These are phyloP conservation scores for Macrobrachium rosenbergii DNA, from an alignment of 1,140 invertebrate genomes.

Conservation along the genomic window DNA sequence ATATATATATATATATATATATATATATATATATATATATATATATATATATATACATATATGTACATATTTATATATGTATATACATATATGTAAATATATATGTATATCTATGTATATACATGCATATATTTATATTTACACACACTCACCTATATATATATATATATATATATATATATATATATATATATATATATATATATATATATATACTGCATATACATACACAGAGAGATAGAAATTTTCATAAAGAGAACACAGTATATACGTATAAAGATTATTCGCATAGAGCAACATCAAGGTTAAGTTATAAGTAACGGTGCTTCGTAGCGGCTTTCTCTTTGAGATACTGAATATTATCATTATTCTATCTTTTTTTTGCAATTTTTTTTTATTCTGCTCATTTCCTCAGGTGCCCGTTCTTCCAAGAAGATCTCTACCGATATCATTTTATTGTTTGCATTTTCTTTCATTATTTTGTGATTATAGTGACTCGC, in stretches of 20 bases:
- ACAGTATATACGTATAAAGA: conserved; percentile 5
- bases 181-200: conserved; percentile 41
- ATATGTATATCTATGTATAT: conserved; percentile 24
- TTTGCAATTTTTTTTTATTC: no score
- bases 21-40: conserved; percentile 39
- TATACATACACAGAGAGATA: conserved; percentile 23
- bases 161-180: conserved; percentile 44
- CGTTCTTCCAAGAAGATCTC: no score
- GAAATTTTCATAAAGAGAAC: not conserved
- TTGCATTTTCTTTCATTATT: no score
- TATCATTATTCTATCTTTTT: no score
- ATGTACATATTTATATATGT: conserved; percentile 30
- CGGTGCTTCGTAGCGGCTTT: no score
- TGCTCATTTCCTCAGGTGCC: no score
- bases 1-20: conserved; percentile 35
- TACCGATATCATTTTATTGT: no score
- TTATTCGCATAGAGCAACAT: conserved; percentile 4
- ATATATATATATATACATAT: conserved; percentile 45
- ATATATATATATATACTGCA: conserved; percentile 8
- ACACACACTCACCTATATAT: no score
- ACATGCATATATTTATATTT: conserved; percentile 23
- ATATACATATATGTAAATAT: conserved; percentile 28
- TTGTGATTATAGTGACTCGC: no score
- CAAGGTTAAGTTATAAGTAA: conserved; percentile 1
- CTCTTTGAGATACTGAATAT: no score